Evolutionary conservation across 2,797 vertebrate species (phyloP), one percentile per base, ranked within the genome.

Genomic region (Pipistrellus pipistrellus): DNA sequence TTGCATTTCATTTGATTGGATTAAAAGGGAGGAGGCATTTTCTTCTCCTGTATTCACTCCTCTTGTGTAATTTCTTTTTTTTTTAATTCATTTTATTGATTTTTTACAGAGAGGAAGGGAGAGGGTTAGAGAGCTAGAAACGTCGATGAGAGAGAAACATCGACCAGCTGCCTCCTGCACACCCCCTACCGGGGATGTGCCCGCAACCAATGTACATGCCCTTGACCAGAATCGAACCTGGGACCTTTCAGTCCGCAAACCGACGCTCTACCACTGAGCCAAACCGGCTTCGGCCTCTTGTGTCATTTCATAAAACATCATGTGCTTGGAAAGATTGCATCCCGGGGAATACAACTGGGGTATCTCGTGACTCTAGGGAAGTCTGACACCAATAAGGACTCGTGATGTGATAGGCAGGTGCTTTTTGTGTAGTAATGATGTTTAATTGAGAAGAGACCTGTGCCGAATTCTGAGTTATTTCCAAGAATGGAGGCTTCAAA

Each of bases 1-100:
- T 73, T 94, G 53, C 69, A 82, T 78, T 93, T 89, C 44, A 51
- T 77, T 95, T 94, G 86, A 89, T 66, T 97, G 84, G 44, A 92
- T 94, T 94, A 90, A 95, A 93, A 80, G 21, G 15, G 38, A 76
- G 59, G 18, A 64, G 35, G 4, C 1, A 4, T 64, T 77, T 83
- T 93, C n/a, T 53, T 35, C 64, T 57, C 55, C 92, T 48, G 9
- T 59, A 55, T 83, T 92, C 21, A 85, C 21, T 10, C 15, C n/a
- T 46, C 30, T 64, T 73, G 9, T 73, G 93, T 80, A 62, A 59
- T 94, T 72, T 95, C 55, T 38, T 38, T 38, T 35, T 35, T 35
- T n/a, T n/a, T 38, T 4, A 38, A 38, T 38, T 4, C 38, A 38
- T 38, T 38, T 38, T 38, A 38, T 38, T 38, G 38, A 38, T 38